Conservation (phyloP, 2,113 vertebrate genomes). For the Melanotaenia duboulayi region DNA sequence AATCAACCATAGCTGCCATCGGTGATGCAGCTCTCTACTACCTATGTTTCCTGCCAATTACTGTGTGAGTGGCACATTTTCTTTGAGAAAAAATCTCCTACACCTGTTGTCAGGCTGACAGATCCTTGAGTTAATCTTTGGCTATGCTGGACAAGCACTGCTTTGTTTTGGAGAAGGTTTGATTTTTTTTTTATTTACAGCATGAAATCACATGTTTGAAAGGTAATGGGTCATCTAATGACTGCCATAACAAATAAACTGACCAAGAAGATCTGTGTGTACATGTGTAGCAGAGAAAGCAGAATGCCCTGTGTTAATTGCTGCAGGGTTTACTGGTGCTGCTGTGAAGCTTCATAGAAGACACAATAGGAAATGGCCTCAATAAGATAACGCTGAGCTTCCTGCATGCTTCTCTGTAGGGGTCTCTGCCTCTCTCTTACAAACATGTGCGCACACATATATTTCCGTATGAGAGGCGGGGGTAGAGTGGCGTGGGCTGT, state of each 20-base stretch:
- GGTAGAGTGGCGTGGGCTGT: constrained; percentile 69
- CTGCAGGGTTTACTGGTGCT: constrained; percentile 52
- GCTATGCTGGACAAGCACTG: neutral
- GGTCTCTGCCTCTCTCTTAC: constrained; percentile 55
- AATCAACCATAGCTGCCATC: constrained; percentile 28
- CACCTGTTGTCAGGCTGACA: constrained; percentile 72
- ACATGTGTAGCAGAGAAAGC: constrained; percentile 24
- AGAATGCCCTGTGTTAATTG: constrained; percentile 59
- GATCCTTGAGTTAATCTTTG: constrained; percentile 24
- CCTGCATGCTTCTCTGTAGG: constrained; percentile 68
- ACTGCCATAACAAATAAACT: constrained; percentile 23
- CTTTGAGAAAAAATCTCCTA: constrained; percentile 41
- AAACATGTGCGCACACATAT: constrained; percentile 15
- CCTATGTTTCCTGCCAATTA: constrained; percentile 68
- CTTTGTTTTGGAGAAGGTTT: constrained; percentile 5
- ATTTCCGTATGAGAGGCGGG: constrained; percentile 50
- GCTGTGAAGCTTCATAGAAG: constrained; percentile 50
- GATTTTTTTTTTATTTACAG: neutral
- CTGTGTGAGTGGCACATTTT: constrained; percentile 36
- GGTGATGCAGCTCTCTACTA: constrained; percentile 49
- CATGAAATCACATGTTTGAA: neutral
- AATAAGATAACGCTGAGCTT: constrained; percentile 69
- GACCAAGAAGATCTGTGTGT: constrained; percentile 20
- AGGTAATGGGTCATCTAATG: constrained; percentile 16
- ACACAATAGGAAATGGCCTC: constrained; percentile 74